A percentile compares a stretch with the other conserved stretches of the same genome.
Conservation (phyloP, 2,797 vertebrate genomes). For the Sebastes nivosus region DNA sequence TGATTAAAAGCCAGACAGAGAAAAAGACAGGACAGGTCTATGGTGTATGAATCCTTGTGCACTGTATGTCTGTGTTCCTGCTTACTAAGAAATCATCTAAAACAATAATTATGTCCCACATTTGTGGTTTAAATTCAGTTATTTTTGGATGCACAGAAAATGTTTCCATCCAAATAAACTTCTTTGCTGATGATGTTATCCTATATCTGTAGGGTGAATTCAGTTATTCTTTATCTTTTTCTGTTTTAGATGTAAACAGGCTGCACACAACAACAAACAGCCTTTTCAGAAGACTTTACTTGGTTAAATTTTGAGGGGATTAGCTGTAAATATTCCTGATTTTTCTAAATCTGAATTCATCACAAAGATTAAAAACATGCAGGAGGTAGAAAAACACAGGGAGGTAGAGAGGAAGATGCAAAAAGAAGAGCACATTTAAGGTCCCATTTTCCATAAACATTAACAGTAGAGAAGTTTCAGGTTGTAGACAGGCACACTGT, state of each 20-base stretch:
- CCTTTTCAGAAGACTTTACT: neutral
- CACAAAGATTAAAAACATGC: neutral
- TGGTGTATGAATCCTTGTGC: neutral
- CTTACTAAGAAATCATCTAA: neutral
- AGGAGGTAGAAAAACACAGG: slow-evolving; percentile 57
- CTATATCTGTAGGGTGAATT: neutral
- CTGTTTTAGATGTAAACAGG: neutral
- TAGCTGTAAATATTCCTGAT: neutral
- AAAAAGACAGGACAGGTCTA: neutral
- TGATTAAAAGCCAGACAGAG: slow-evolving; percentile 2
- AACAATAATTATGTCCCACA: neutral
- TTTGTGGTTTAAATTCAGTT: neutral
- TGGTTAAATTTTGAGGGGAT: neutral
- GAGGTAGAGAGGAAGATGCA: slow-evolving; percentile 47
- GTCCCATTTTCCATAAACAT: slow-evolving; percentile 13
- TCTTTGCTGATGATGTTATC: neutral
- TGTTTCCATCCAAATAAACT: neutral
- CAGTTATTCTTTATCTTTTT: neutral
- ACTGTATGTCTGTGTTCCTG: neutral
- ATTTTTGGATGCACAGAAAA: neutral
- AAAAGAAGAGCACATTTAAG: slow-evolving; percentile 10
- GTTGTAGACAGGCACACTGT: slow-evolving; percentile 21
- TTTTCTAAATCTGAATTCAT: neutral
- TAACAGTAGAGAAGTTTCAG: neutral
- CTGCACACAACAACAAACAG: neutral